These are phyloP conservation scores for Euzophera pinguis DNA, from an alignment of 2,888 invertebrate species.

Conservation along the genomic window DNA sequence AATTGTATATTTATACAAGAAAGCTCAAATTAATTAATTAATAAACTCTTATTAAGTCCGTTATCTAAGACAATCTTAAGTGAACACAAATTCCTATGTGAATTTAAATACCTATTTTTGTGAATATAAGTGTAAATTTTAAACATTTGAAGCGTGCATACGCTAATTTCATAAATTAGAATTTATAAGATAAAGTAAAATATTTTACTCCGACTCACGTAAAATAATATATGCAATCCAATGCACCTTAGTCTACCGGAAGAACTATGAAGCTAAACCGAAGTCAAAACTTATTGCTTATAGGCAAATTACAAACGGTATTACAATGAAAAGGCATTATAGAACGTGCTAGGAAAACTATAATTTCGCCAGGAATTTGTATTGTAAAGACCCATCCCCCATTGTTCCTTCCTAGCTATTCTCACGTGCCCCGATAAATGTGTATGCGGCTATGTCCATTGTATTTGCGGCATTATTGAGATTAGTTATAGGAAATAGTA, in stretches of 20 bases:
- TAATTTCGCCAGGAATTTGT: constrained; percentile 64
- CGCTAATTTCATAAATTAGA: too few relatives aligned
- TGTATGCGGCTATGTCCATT: constrained; percentile 8
- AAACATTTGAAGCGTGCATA: too few relatives aligned
- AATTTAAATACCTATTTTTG: too few relatives aligned
- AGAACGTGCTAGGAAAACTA: constrained; percentile 47
- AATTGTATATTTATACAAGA: too few relatives aligned
- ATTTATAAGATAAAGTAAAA: background rate
- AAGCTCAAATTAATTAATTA: too few relatives aligned
- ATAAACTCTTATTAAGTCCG: too few relatives aligned
- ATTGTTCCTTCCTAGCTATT: constrained; percentile 47
- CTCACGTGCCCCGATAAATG: constrained; percentile 12
- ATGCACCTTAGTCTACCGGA: constrained; percentile 15
- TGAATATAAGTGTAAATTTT: too few relatives aligned
- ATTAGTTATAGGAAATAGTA: background rate
- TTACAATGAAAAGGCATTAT: constrained; percentile 43
- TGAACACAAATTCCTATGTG: too few relatives aligned
- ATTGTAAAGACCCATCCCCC: constrained; percentile 53
- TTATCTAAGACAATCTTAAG: too few relatives aligned
- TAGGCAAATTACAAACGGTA: constrained; percentile 36
- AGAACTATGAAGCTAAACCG: background rate
- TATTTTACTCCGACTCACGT: background rate
- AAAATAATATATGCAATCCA: background rate
- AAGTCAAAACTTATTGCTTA: constrained; percentile 20
- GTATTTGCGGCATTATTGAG: background rate